These are phyloP conservation scores for Mohoua ochrocephala DNA, from an alignment of 2,113 vertebrate species.

Conservation along the genomic window DNA sequence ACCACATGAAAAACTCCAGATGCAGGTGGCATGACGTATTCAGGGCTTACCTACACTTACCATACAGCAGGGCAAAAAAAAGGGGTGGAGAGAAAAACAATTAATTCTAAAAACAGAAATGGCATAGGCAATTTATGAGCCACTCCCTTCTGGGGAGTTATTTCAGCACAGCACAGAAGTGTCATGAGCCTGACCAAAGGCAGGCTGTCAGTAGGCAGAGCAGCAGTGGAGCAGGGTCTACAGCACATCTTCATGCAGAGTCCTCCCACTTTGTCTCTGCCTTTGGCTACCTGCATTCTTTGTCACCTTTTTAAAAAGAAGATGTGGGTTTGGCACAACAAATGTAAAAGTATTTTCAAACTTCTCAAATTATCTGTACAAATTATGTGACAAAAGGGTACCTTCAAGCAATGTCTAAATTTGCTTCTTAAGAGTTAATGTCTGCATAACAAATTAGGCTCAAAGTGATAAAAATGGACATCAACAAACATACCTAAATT, in stretches of 20 bases:
- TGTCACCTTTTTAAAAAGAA: not conserved
- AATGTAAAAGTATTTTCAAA: not conserved
- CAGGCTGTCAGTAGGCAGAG: not conserved
- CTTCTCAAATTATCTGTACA: not conserved
- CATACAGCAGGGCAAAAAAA: not conserved
- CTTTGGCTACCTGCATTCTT: not conserved
- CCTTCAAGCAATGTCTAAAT: not conserved
- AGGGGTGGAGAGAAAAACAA: not conserved
- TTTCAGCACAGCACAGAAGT: not conserved
- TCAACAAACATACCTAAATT: not conserved
- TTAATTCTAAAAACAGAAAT: not conserved
- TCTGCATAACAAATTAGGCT: not conserved
- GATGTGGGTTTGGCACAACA: not conserved
- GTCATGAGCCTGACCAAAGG: not conserved
- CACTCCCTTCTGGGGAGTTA: not conserved
- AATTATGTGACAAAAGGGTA: not conserved
- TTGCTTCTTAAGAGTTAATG: not conserved
- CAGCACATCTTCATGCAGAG: fast-evolving
- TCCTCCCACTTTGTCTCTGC: not conserved
- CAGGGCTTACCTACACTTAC: not conserved
- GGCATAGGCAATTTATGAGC: not conserved
- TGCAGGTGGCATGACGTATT: not conserved
- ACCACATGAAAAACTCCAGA: not conserved
- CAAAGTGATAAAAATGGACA: not conserved
- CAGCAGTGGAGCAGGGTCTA: not conserved